Evolutionary conservation across 2,797 vertebrate genomes (phyloP), one percentile per base, ranked within the genome.

Genomic region (Erpetoichthys calabaricus): DNA sequence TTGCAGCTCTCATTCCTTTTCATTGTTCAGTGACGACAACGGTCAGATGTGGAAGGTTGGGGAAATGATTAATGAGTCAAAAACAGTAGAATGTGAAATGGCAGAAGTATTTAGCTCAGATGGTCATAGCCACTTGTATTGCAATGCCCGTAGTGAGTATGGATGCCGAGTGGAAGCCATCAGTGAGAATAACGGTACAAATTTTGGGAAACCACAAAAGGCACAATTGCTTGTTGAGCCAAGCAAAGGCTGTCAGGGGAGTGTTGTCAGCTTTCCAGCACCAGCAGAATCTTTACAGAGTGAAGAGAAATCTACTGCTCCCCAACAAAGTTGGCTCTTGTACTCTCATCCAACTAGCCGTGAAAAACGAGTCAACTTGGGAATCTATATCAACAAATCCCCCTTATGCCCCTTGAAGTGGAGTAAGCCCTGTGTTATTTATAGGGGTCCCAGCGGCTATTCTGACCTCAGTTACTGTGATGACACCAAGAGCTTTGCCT

Each of bases 21-120:
- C 88, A 1, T 70, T 98, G 55, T 95, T 89, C 66, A 97, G 94
- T 5, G 86, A 90, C 3, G 85, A 97, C 60, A 64, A 69, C 1
- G 92, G 93, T 4, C 62, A 64, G 59, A 85, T 71, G 0, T 97
- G 94, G 94, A 72, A 57, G 2, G 58, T 76, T 1, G 89, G 92
- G 0, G 59, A 41, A 0, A 57, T 63, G 46, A 51, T 86, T 2
- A 8, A 3, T 1, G 42, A 64, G 0, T n/a, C 41, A 44, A 62
- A 52, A 47, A 86, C 82, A 45, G 69, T 80, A 1, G 79, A 98
- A 63, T 97, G 94, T 45, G 80, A 93, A 46, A 91, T 97, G 60
- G 94, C 91, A 0, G 91, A 95, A 60, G 79, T 97, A 54, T 45
- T 59, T 0, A 68, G 78, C 46, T 62, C 59, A 0, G 66, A 75